phyloP scores from a whole-genome alignment of 1,140 invertebrate genomes.

The Hesperophylax magnus region DNA sequence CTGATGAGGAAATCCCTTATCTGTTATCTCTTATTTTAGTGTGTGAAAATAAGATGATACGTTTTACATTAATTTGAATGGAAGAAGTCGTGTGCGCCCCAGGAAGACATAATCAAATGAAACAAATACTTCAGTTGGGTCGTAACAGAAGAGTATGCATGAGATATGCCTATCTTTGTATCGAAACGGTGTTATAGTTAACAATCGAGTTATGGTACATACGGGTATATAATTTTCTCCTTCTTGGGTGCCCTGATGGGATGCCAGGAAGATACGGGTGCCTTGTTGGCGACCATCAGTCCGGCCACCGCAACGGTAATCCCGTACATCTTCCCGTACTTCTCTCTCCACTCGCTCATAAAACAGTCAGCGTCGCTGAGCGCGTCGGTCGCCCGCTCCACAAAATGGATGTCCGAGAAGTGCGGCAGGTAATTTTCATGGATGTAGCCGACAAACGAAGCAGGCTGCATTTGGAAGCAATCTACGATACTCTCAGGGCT shows the following conservation, averaged over 20 bases:
- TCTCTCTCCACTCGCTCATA: constrained; percentile 77
- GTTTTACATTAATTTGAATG: too few species aligned
- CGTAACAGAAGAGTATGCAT: too few species aligned
- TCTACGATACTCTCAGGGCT: constrained; percentile 76
- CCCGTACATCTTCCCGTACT: constrained; percentile 65
- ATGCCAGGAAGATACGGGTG: constrained; percentile 79
- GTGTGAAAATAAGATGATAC: too few species aligned
- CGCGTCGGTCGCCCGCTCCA: constrained; percentile 70
- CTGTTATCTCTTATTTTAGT: too few species aligned
- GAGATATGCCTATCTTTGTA: too few species aligned
- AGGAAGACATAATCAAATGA: too few species aligned
- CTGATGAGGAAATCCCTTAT: too few species aligned
- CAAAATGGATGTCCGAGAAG: constrained; percentile 74
- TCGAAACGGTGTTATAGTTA: too few species aligned
- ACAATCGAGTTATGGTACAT: constrained; percentile 54
- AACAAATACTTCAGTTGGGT: too few species aligned
- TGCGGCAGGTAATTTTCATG: constrained; percentile 83
- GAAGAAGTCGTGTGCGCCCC: too few species aligned
- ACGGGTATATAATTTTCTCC: constrained; percentile 67
- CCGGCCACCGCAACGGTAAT: constrained; percentile 76
- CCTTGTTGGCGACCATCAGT: constrained; percentile 79
- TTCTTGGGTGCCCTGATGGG: constrained; percentile 75
- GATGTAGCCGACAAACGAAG: constrained; percentile 76
- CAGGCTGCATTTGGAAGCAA: constrained; percentile 75
- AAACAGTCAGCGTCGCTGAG: constrained; percentile 76